Percentiles rank a stretch among this genome's conserved stretches.
phyloP scores from a whole-genome alignment of 2,888 invertebrate species.

The Drosophila nr. perissopoda region DNA sequence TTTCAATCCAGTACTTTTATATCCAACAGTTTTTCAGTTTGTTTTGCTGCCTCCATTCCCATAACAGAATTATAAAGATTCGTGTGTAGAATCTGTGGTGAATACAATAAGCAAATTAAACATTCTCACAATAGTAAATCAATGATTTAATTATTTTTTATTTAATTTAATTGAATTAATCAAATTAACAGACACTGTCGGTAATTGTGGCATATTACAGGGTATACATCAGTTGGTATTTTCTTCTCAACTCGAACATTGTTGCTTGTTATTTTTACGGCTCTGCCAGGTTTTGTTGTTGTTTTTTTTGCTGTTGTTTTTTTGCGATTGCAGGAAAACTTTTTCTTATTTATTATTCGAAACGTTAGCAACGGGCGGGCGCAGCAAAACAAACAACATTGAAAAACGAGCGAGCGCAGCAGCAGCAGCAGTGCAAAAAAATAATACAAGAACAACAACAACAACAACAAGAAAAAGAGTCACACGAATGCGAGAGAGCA shows the following conservation, averaged over 20 bases:
- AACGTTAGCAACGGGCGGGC: slow-evolving; percentile 53
- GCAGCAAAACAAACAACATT: slow-evolving; percentile 64
- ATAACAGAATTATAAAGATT: background rate
- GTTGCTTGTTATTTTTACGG: slow-evolving; percentile 59
- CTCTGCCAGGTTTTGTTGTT: slow-evolving; percentile 36
- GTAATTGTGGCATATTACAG: slow-evolving; percentile 2
- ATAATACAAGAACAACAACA: slow-evolving; percentile 40
- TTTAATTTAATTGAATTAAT: background rate
- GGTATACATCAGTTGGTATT: background rate
- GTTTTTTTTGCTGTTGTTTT: slow-evolving; percentile 17
- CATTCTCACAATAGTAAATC: background rate
- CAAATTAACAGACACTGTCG: background rate
- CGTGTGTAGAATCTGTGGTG: background rate
- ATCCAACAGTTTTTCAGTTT: background rate
- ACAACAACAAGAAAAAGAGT: slow-evolving; percentile 42
- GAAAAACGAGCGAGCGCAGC: slow-evolving; percentile 66
- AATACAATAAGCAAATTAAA: background rate
- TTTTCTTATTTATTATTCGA: slow-evolving; percentile 84
- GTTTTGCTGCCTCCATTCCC: background rate
- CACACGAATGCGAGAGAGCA: slow-evolving; percentile 55
- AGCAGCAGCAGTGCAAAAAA: slow-evolving; percentile 27
- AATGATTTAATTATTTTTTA: background rate
- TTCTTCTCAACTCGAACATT: background rate
- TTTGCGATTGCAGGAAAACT: slow-evolving; percentile 78
- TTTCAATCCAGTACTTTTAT: background rate